These are phyloP conservation scores for Fistularia tabacaria DNA, from an alignment of 2,797 vertebrate genomes.

Conservation along the genomic window DNA sequence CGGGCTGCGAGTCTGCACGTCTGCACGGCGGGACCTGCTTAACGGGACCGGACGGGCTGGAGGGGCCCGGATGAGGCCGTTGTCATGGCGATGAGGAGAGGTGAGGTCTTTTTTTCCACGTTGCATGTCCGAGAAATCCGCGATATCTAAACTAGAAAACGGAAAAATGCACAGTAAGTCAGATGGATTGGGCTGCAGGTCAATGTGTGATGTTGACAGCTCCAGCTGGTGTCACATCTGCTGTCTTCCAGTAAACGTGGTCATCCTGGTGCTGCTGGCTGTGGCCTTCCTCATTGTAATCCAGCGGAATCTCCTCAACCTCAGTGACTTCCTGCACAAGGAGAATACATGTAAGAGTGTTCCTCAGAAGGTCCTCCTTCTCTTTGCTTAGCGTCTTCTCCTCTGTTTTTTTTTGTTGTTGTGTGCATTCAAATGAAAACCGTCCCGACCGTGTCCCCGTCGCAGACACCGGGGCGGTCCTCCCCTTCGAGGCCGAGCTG, in stretches of 20 bases:
- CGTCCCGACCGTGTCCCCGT: not conserved
- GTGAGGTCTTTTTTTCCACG: constrained; percentile 35
- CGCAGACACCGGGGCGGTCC: constrained; percentile 63
- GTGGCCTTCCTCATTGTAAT: constrained; percentile 88
- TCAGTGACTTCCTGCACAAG: constrained; percentile 86
- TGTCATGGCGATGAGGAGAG: constrained; percentile 73
- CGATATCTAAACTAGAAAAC: too few species aligned
- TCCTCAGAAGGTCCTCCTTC: not conserved
- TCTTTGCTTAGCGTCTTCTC: too few species aligned
- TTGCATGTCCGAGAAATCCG: not conserved
- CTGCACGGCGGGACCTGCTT: too few species aligned
- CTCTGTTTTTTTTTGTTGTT: too few species aligned
- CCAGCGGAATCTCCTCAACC: constrained; percentile 89
- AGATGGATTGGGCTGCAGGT: too few species aligned
- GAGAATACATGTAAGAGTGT: constrained; percentile 79
- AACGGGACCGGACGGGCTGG: constrained; percentile 6
- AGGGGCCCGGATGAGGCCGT: constrained; percentile 18
- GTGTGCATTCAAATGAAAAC: not conserved
- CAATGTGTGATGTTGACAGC: too few species aligned
- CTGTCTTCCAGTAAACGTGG: constrained; percentile 83
- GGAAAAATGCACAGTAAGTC: too few species aligned
- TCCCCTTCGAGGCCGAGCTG: constrained; percentile 81
- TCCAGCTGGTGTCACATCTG: too few species aligned
- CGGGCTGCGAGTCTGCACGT: too few species aligned
- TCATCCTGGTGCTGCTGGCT: constrained; percentile 84